Conservation (phyloP, 2,888 invertebrate genomes). For the Lasioglossum oenotherae region DNA sequence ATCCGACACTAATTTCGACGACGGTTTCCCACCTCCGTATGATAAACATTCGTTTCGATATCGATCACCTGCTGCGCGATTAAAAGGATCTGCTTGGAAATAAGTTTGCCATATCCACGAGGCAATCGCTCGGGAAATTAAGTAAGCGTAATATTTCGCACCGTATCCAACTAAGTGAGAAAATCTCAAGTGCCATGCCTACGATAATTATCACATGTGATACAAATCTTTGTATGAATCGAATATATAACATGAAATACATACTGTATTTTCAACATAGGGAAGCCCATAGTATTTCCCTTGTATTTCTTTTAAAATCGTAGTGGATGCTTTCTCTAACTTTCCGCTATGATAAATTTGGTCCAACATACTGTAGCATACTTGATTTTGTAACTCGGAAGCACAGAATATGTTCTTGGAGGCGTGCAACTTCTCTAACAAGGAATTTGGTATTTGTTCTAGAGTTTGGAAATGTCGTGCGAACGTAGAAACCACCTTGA, state of each 20-base stretch:
- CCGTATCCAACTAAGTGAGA: slow-evolving; percentile 99
- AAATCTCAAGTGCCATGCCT: slow-evolving; percentile 98
- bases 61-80: slow-evolving; percentile 90
- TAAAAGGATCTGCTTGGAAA: slow-evolving; percentile 92
- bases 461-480: slow-evolving; percentile 96
- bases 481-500: slow-evolving; percentile 92
- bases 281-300: slow-evolving; percentile 93
- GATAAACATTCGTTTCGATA: slow-evolving; percentile 91
- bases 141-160: slow-evolving; percentile 99
- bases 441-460: slow-evolving; percentile 91
- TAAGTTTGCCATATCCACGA: slow-evolving; percentile 96
- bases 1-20: slow-evolving; percentile 91
- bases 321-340: slow-evolving; percentile 86
- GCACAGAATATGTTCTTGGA: slow-evolving; percentile 95
- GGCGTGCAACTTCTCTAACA: slow-evolving; percentile 92
- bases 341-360: slow-evolving; percentile 93
- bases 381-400: slow-evolving; percentile 94
- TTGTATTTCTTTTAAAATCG: slow-evolving; percentile 91
- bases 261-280: slow-evolving; percentile 93
- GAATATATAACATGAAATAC: slow-evolving; percentile 65
- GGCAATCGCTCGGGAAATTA: slow-evolving; percentile 97
- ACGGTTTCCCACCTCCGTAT: slow-evolving; percentile 95
- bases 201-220: slow-evolving; percentile 52
- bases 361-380: slow-evolving; percentile 96
- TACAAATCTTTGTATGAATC: neutral